These are phyloP conservation scores for Trichomycterus rosablanca DNA, from an alignment of 2,113 vertebrate genomes.

Conservation along the genomic window DNA sequence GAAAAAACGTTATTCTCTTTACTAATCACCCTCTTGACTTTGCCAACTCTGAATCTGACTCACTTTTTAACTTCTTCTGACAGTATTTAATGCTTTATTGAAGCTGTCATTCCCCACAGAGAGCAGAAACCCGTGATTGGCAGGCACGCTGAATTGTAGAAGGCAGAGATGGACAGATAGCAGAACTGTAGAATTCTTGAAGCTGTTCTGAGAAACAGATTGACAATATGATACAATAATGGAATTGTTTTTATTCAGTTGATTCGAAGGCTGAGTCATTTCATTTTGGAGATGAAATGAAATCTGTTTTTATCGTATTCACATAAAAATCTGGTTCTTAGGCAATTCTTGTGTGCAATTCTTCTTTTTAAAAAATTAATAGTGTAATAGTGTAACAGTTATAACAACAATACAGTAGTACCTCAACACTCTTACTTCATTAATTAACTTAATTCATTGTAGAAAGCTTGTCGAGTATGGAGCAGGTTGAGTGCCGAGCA, in stretches of 20 bases:
- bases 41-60: not conserved
- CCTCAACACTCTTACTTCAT: not conserved
- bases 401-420: no score
- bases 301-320: no score
- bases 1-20: no score
- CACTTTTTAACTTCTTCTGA: slow-evolving; percentile 15
- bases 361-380: no score
- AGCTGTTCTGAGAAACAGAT: slow-evolving; percentile 3
- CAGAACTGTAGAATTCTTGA: slow-evolving; percentile 30
- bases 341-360: no score
- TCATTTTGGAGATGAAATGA: not conserved
- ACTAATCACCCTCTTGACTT: no score
- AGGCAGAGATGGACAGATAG: slow-evolving; percentile 33
- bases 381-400: no score
- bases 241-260: slow-evolving; percentile 3
- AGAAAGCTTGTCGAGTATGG: no score
- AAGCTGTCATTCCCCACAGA: not conserved
- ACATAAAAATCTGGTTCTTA: no score
- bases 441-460: no score
- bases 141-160: slow-evolving; percentile 1
- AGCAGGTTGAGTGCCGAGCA: no score
- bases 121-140: slow-evolving; percentile 20
- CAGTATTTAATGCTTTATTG: not conserved
- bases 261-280: slow-evolving; percentile 17
- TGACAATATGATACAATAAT: slow-evolving; percentile 26